These are phyloP conservation scores for Apamea sordens DNA, from an alignment of 2,888 invertebrate species.

Conservation along the genomic window DNA sequence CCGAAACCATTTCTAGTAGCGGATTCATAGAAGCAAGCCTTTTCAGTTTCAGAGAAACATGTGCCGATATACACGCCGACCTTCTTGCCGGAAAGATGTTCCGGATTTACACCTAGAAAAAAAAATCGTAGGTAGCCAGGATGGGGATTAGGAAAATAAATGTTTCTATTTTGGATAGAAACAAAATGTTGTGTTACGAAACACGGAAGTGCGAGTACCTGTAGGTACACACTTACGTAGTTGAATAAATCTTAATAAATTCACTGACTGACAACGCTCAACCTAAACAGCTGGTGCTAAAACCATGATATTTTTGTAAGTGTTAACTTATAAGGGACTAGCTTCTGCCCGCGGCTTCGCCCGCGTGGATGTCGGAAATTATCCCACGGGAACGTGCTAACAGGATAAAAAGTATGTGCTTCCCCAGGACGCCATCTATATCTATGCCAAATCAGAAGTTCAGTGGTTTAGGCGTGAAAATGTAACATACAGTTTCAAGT, in stretches of 20 bases:
- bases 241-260: neutral
- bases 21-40: constrained; percentile 81
- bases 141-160: neutral
- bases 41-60: constrained; percentile 91
- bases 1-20: constrained; percentile 70
- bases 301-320: neutral
- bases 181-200: too few relatives aligned
- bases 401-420: too few relatives aligned
- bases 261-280: neutral
- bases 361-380: too few relatives aligned
- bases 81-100: constrained; percentile 87
- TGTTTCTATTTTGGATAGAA: neutral
- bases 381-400: too few relatives aligned
- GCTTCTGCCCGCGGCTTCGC: too few relatives aligned
- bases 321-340: too few relatives aligned
- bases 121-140: neutral
- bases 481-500: too few relatives aligned
- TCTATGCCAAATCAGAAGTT: too few relatives aligned
- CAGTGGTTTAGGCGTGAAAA: too few relatives aligned
- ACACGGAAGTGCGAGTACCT: too few relatives aligned
- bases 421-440: too few relatives aligned
- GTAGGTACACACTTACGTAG: too few relatives aligned
- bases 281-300: neutral
- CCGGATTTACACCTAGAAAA: constrained; percentile 90
- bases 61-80: constrained; percentile 85